Base-by-base conservation (phyloP, 2,797 vertebrate species). In the Pseudochaenichthys georgianus region DNA sequence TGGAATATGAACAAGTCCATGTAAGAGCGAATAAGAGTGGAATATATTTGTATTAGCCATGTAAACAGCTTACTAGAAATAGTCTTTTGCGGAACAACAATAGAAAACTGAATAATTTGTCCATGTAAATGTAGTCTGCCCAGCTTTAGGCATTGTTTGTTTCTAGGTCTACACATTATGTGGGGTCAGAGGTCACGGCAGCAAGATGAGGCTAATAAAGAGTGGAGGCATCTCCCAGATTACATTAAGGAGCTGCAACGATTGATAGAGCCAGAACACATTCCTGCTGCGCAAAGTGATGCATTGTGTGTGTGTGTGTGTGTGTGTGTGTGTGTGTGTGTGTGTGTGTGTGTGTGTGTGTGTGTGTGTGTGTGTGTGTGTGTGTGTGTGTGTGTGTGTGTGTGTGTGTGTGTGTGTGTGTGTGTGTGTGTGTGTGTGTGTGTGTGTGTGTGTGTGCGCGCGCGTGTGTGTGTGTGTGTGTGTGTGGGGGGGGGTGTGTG, bases 261-360 rank as follows among this genome's bases (percentile, higher is more conserved):
- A 85, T 38, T 68, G 75, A 85, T 64, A 78, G 48, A 63, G 76
- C 23, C 38, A 74, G 64, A 61, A 52, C 60, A 70, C 45, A 79
- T 78, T 80, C 78, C 78, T 80, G 77, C 75, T 65, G 79, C 42
- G 13, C 78, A 82, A 76, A 84, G 43, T 70, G 67, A 82, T 81
- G 5, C 16, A 3, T 59, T 74, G 73, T 38, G 34, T 38, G 34
- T 38, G 34, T 38, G 34, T 38, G 34, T 77, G 46, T 65, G 58
- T 62, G 52, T 6, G n/a, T n/a, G n/a, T n/a, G n/a, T n/a, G n/a
- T n/a, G n/a, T n/a, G n/a, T n/a, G n/a, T n/a, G n/a, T n/a, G n/a
- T n/a, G n/a, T n/a, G n/a, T n/a, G n/a, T n/a, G n/a, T n/a, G n/a
- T n/a, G n/a, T n/a, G n/a, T n/a, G n/a, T n/a, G n/a, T n/a, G n/a